These are phyloP conservation scores for Drosophila elegans DNA, from an alignment of 1,140 invertebrate genomes.

Conservation along the genomic window DNA sequence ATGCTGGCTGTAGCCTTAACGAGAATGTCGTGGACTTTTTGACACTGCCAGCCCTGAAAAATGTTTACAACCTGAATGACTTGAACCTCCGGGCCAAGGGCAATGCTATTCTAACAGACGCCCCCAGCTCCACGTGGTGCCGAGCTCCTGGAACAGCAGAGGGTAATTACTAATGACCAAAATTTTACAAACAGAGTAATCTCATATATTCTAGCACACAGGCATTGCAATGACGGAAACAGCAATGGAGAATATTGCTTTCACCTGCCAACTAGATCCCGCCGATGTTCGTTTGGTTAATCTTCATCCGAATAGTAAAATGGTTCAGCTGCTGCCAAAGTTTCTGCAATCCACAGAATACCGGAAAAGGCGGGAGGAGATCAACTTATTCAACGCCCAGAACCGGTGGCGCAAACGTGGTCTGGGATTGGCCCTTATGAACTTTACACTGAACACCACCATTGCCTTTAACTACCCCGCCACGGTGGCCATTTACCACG, in stretches of 20 bases:
- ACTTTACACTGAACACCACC: slow-evolving; percentile 86
- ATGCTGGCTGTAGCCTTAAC: slow-evolving; percentile 87
- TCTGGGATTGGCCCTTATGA: slow-evolving; percentile 86
- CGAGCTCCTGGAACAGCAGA: slow-evolving; percentile 88
- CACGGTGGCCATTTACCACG: slow-evolving; percentile 87
- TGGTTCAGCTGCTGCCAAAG: slow-evolving; percentile 78
- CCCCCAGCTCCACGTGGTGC: slow-evolving; percentile 87
- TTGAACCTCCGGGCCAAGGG: slow-evolving; percentile 86
- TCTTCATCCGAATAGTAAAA: slow-evolving; percentile 84
- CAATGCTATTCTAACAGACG: slow-evolving; percentile 87
- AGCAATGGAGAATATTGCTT: slow-evolving; percentile 92
- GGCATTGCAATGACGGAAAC: slow-evolving; percentile 89
- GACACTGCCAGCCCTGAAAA: slow-evolving; percentile 85
- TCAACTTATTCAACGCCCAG: slow-evolving; percentile 87
- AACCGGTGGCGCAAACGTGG: slow-evolving; percentile 90
- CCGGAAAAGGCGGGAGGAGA: slow-evolving; percentile 84
- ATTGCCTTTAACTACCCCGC: slow-evolving; percentile 86
- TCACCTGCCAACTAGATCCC: slow-evolving; percentile 88
- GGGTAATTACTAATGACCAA: too few species aligned
- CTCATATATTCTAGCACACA: too few species aligned
- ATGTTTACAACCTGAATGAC: slow-evolving; percentile 86
- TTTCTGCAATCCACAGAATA: slow-evolving; percentile 85
- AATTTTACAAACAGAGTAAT: too few species aligned
- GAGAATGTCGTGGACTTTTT: slow-evolving; percentile 85
- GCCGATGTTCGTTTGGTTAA: slow-evolving; percentile 88